A percentile compares a stretch with the other conserved stretches of the same genome.
These are phyloP conservation scores for Peribatodes rhomboidaria DNA, from an alignment of 2,888 invertebrate species.

Conservation along the genomic window DNA sequence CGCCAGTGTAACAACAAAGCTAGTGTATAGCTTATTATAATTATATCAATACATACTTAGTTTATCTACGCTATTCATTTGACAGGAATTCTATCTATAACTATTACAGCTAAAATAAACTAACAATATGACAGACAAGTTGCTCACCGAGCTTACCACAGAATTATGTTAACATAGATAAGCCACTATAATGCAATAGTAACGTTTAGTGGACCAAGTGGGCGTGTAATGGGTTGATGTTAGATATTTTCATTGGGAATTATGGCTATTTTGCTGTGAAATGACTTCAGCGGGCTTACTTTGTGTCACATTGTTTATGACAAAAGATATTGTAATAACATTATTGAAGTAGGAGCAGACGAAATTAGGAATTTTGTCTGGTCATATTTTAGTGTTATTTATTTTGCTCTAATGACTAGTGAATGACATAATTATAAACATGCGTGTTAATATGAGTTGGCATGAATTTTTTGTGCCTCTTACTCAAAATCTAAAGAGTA, in stretches of 20 bases:
- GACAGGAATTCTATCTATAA: background rate
- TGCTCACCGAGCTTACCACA: conserved; percentile 34
- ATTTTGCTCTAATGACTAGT: background rate
- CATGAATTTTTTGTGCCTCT: too few species aligned
- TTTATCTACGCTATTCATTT: too few species aligned
- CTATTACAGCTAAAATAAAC: conserved; percentile 2
- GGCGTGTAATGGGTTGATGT: conserved; percentile 64
- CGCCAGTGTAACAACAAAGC: too few species aligned
- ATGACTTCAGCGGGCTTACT: conserved; percentile 24
- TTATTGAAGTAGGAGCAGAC: background rate
- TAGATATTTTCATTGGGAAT: conserved; percentile 65
- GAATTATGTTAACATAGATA: conserved; percentile 52
- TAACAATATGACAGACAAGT: conserved; percentile 37
- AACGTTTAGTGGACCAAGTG: conserved; percentile 59
- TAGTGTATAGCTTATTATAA: too few species aligned
- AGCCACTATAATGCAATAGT: conserved; percentile 51
- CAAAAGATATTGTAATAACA: conserved; percentile 5
- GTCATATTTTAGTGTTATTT: too few species aligned
- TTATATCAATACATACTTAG: too few species aligned
- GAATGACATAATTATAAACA: too few species aligned
- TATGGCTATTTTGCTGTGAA: conserved; percentile 51
- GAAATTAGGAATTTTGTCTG: background rate
- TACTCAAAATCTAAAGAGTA: too few species aligned
- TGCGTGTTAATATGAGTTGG: too few species aligned
- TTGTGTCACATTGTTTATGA: conserved; percentile 33